Evolutionary conservation across 1,140 invertebrate species (phyloP), one percentile per base, ranked within the genome.

Genomic region (Euura saliciscinereae): DNA sequence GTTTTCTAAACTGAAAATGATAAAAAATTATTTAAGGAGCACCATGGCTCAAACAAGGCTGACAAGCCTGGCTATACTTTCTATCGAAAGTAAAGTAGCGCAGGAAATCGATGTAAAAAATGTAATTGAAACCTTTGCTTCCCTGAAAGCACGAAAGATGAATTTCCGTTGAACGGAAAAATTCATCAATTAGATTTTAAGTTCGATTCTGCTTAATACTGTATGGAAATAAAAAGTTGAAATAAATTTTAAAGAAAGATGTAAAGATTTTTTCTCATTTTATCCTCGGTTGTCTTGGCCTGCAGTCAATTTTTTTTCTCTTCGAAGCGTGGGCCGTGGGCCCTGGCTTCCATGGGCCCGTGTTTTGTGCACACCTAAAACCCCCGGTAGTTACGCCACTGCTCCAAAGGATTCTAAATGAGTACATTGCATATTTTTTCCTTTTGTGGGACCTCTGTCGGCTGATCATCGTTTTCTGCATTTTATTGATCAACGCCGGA

Each of bases 11-110:
- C 11, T 51, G 46, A 51, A 51, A 51, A 51, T 51, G 11, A 51
- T 51, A 51, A 51, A 51, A 51, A 51, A 51, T 51, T 51, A 51
- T 51, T 2, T 51, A 51, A 51, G 46, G 11, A 51, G 46, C 46
- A 51, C 46, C 6, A 51, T 51, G 46, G 46, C 46, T 1, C 46
- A 51, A 51, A 51, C 46, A 51, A 51, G 46, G 46, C 11, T 51
- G 46, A 51, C 46, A 51, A 51, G 46, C 46, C 46, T 51, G 46
- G 46, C 46, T 51, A 51, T 51, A 51, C 46, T 51, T 51, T 51
- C 46, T 11, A 51, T 51, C 46, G 46, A 51, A 51, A 51, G 46
- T 51, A 51, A 51, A 51, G 46, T 7, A 51, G 46, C 46, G 46
- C 46, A 51, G 46, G 46, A 51, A 51, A 51, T 51, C 6, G 46